phyloP scores from a whole-genome alignment of 1,140 invertebrate genomes.

The Anastrepha ludens region DNA sequence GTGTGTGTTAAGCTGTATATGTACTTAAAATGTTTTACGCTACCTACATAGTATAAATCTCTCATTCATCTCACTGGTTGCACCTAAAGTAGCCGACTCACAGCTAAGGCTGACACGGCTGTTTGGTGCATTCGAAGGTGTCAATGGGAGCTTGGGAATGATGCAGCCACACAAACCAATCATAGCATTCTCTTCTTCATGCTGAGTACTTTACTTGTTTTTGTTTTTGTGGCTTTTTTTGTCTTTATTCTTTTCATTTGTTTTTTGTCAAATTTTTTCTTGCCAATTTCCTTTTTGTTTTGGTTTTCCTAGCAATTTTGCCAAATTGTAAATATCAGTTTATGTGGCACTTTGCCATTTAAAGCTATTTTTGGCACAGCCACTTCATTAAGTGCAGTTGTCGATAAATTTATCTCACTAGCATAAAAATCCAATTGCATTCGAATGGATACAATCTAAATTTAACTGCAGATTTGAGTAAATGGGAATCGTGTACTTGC shows the following conservation, averaged over 20 bases:
- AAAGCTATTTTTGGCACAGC: background rate
- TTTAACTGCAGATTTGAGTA: background rate
- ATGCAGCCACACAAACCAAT: background rate
- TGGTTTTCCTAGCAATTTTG: background rate
- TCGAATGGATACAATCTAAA: background rate
- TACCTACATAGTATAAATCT: no score
- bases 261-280: background rate
- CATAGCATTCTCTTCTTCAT: no score
- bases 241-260: background rate
- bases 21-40: no score
- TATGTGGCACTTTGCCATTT: conserved; percentile 7
- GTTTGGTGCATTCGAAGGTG: background rate
- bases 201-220: background rate
- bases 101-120: background rate
- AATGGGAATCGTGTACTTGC: no score
- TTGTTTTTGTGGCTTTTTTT: background rate
- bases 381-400: conserved; percentile 19
- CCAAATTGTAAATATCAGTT: conserved; percentile 25
- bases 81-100: background rate
- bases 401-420: conserved; percentile 10
- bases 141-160: background rate
- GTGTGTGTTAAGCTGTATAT: no score
- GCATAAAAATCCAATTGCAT: background rate
- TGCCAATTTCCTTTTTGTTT: background rate
- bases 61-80: background rate